Base-by-base conservation (phyloP, 2,888 invertebrate genomes). In the Hemistola chrysoprasaria region DNA sequence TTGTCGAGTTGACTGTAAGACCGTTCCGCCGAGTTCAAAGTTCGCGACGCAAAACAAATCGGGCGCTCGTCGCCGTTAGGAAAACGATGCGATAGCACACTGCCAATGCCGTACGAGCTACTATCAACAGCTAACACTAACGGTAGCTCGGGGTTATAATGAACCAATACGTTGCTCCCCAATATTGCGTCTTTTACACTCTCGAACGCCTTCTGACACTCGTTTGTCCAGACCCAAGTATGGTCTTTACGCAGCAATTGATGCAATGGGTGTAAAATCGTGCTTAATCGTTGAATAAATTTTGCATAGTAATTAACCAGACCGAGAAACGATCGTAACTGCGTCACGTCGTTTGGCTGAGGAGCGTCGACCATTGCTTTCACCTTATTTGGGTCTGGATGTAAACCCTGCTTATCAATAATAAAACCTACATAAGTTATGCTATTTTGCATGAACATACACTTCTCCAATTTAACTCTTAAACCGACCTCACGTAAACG, bases 51-150 rank as follows among this genome's bases (percentile, higher is more conserved):
- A 21, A 33, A 44, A 16, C 43, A 33, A 6, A 44, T 26, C 1
- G 24, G 30, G 1, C 43, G 42, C 25, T 47, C 46, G n/a, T 41
- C 41, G 5, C 56, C 53, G 34, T 53, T 52, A 1, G 41, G 32
- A 36, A 47, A 41, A 0, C 37, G 26, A 22, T 57, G 59, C 22
- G 56, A 38, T 16, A 23, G n/a, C 31, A 53, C 45, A 6, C 48
- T 42, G 8, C 56, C 54, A 8, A 56, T 24, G 3, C 56, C 54
- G 21, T 47, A 48, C 6, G 51, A 34, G 16, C 48, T 52, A 37
- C 50, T 53, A 35, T 57, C 50, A 9, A 56, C 53, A 1, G 50
- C 37, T 22, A 53, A 22, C 4, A 56, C 39, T 50, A 7, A 23
- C 23, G 7, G 23, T 23, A 23, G 23, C 4, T 23, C 3, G n/a